phyloP scores from a whole-genome alignment of 2,797 vertebrate genomes.

The Phalanger gymnotis region DNA sequence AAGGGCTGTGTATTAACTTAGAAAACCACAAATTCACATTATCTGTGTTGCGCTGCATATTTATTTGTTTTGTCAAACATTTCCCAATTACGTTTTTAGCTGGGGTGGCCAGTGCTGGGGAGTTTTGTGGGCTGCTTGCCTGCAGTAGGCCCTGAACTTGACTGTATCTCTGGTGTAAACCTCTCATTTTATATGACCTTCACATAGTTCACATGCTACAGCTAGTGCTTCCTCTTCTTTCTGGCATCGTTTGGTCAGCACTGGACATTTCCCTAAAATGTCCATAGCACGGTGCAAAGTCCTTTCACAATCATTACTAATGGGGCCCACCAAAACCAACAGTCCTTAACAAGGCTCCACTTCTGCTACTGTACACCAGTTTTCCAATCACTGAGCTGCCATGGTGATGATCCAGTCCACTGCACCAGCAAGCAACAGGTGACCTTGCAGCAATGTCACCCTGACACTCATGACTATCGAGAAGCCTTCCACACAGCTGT shows the following conservation, averaged over 20 bases:
- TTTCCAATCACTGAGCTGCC: neutral
- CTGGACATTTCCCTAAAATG: neutral
- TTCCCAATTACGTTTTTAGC: neutral
- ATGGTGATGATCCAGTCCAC: neutral
- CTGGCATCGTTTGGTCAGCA: neutral
- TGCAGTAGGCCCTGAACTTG: neutral
- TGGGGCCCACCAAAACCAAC: neutral
- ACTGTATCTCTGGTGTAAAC: neutral
- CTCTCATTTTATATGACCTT: neutral
- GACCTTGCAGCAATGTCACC: neutral
- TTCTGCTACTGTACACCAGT: neutral
- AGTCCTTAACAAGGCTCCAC: neutral
- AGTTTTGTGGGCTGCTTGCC: neutral
- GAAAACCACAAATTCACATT: neutral
- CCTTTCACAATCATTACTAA: neutral
- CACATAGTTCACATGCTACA: neutral
- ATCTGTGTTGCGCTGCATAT: neutral
- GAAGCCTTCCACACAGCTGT: neutral
- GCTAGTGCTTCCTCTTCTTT: neutral
- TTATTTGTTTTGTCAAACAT: neutral
- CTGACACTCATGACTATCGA: neutral
- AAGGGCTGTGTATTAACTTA: neutral
- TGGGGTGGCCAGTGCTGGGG: neutral
- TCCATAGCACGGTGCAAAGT: neutral
- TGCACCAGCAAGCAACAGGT: neutral